Percentiles rank a stretch among this genome's conserved stretches.
Conservation (phyloP, 1,140 invertebrate genomes). For the Sogatella furcifera region DNA sequence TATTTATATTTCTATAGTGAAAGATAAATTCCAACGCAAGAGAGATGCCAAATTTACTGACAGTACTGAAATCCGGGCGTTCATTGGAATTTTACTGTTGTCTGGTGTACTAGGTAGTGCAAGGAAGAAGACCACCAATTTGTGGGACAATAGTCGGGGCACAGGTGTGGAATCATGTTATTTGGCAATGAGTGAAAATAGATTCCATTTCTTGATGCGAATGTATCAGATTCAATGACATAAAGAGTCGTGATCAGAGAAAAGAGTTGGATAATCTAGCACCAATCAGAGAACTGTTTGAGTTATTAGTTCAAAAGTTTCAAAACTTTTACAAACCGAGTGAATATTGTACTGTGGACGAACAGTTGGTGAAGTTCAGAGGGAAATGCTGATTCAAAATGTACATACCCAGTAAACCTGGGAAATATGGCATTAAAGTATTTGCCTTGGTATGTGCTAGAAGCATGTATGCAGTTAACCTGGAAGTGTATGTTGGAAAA, state of each 20-base stretch:
- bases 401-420: constrained; percentile 34
- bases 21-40: not conserved
- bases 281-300: constrained; percentile 26
- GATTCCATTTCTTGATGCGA: constrained; percentile 14
- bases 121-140: too few relatives aligned
- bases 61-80: too few relatives aligned
- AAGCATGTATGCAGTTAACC: constrained; percentile 2
- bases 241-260: constrained; percentile 19
- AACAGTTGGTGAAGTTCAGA: constrained; percentile 27
- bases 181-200: too few relatives aligned
- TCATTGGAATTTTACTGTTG: too few relatives aligned
- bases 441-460: constrained; percentile 3
- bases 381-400: constrained; percentile 26
- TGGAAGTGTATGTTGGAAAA: constrained; percentile 1
- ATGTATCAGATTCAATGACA: constrained; percentile 26
- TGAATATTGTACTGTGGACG: too few relatives aligned
- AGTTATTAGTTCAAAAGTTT: constrained; percentile 5
- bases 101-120: too few relatives aligned
- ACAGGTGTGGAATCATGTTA: too few relatives aligned
- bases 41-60: too few relatives aligned
- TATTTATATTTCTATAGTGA: constrained; percentile 13
- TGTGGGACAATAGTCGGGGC: too few relatives aligned
- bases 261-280: constrained; percentile 26
- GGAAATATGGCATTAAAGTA: constrained; percentile 36
- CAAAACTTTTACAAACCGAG: too few relatives aligned